A percentile compares a stretch with the other conserved stretches of the same genome.
Conservation (phyloP, 1,140 invertebrate species). For the Tetramorium alpestre region DNA sequence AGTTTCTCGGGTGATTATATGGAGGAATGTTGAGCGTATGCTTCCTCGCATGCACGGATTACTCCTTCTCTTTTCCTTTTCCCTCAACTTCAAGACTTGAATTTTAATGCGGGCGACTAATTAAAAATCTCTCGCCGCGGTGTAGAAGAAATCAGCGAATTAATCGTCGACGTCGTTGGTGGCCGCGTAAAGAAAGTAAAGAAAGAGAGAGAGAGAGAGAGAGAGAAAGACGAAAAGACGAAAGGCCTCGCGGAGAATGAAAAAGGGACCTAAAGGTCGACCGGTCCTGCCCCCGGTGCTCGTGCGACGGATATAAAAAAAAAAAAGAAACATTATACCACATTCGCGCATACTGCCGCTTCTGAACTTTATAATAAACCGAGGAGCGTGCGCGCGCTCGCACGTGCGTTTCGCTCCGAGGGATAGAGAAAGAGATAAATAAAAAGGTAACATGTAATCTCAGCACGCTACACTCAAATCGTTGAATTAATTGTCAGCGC, state of each 20-base stretch:
- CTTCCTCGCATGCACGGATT: not conserved
- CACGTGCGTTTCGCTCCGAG: not conserved
- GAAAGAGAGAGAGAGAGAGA: not conserved
- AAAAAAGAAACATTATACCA: conserved; percentile 8
- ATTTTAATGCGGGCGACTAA: conserved; percentile 43
- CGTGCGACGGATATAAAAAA: conserved; percentile 28
- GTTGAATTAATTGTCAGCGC: conserved; percentile 51
- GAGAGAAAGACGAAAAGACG: not conserved
- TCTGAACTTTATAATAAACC: conserved; percentile 49
- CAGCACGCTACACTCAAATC: not conserved
- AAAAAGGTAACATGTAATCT: conserved; percentile 42
- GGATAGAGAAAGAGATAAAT: conserved; percentile 12
- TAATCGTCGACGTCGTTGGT: conserved; percentile 58
- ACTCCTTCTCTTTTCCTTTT: not conserved
- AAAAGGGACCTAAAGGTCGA: conserved; percentile 48
- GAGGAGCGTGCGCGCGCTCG: not conserved
- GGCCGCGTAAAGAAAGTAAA: conserved; percentile 3
- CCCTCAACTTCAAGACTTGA: not conserved
- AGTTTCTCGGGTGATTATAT: conserved; percentile 3
- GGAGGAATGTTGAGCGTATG: not conserved
- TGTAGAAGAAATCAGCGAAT: conserved; percentile 49
- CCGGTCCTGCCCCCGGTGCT: conserved; percentile 26
- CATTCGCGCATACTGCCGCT: conserved; percentile 26
- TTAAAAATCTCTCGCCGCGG: conserved; percentile 47
- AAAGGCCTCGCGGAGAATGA: conserved; percentile 11